phyloP scores from a whole-genome alignment of 2,113 vertebrate genomes.

The Zeus faber region DNA sequence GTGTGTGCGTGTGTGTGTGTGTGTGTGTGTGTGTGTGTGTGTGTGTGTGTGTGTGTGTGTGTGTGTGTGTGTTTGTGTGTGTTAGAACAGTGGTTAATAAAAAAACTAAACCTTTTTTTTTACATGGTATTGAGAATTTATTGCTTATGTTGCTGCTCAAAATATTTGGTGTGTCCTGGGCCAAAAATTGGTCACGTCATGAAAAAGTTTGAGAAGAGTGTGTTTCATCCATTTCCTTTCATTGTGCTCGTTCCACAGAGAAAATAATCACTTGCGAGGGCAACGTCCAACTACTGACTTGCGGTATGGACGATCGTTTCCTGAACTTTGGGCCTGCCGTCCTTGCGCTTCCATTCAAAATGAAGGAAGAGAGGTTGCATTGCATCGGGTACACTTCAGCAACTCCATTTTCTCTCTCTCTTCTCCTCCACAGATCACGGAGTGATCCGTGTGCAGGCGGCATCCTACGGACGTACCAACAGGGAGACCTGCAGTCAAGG shows the following conservation, averaged over 20 bases:
- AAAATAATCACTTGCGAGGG: neutral
- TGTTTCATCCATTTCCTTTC: neutral
- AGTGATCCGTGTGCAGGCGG: neutral
- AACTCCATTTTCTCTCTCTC: too few species aligned
- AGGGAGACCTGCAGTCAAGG: neutral
- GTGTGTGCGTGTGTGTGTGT: neutral
- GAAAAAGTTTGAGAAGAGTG: too few species aligned
- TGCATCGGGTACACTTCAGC: too few species aligned
- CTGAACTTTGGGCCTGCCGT: too few species aligned
- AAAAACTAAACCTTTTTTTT: too few species aligned
- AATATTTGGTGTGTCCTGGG: too few species aligned
- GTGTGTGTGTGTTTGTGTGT: neutral
- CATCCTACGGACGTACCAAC: neutral
- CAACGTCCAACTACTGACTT: neutral
- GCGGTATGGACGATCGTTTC: neutral
- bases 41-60: neutral
- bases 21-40: neutral
- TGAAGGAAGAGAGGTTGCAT: too few species aligned
- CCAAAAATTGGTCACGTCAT: too few species aligned
- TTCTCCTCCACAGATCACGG: neutral
- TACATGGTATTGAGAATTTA: too few species aligned
- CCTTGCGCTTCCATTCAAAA: too few species aligned
- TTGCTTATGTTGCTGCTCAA: too few species aligned
- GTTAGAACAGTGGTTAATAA: too few species aligned
- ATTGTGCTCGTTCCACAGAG: neutral